phyloP scores from a whole-genome alignment of 2,113 vertebrate genomes.

The Phocoena phocoena region DNA sequence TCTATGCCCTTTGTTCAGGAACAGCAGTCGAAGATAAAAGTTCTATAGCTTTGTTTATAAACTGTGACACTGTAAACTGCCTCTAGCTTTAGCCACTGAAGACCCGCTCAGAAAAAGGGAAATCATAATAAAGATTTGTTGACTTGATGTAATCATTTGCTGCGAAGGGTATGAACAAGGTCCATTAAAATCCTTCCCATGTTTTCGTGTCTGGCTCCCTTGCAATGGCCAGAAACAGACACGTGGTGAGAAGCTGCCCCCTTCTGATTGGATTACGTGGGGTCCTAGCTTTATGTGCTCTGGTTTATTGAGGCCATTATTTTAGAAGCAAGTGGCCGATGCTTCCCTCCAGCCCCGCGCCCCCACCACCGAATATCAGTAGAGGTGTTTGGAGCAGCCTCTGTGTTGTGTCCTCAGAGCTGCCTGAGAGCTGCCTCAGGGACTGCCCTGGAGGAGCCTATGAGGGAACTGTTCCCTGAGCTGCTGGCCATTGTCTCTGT shows the following conservation, averaged over 20 bases:
- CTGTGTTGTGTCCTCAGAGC: not conserved
- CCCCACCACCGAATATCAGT: not conserved
- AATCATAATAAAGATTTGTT: not conserved
- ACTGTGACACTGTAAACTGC: not conserved
- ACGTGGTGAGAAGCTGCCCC: not conserved
- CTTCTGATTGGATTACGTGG: not conserved
- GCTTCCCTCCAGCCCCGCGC: not conserved
- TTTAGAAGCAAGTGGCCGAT: not conserved
- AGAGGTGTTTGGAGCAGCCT: not conserved
- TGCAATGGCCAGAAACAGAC: not conserved
- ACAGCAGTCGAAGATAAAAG: not conserved
- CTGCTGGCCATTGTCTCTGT: not conserved
- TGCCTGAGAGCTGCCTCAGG: not conserved
- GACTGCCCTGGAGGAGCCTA: not conserved
- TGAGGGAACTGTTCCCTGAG: not conserved
- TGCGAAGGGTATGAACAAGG: not conserved
- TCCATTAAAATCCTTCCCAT: not conserved
- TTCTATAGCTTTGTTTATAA: conserved; percentile 15
- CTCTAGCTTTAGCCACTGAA: conserved; percentile 43
- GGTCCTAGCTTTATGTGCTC: not conserved
- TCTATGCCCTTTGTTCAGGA: not conserved
- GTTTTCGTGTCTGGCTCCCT: not conserved
- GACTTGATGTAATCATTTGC: not conserved
- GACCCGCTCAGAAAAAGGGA: not conserved
- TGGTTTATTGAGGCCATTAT: not conserved